phyloP scores from a whole-genome alignment of 2,888 invertebrate species.

The Lomographa bimaculata region DNA sequence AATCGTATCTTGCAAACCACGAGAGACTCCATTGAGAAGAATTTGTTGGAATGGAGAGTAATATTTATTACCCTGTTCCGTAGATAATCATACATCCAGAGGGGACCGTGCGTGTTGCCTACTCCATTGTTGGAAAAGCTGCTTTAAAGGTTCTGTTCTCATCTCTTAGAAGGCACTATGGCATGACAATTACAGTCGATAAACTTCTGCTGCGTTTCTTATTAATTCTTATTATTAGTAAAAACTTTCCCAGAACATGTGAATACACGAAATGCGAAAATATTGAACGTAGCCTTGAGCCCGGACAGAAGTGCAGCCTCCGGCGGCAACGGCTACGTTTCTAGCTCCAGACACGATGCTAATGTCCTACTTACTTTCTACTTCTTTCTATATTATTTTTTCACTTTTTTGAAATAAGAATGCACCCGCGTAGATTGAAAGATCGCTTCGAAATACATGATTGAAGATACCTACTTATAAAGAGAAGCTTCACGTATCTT shows the following conservation, averaged over 20 bases:
- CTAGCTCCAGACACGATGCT: conserved; percentile 79
- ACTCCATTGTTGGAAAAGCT: conserved; percentile 83
- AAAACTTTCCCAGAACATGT: conserved; percentile 75
- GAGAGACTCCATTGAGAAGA: conserved; percentile 31
- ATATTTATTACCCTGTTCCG: conserved; percentile 80
- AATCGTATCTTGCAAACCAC: conserved; percentile 13
- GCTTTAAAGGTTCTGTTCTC: conserved; percentile 81
- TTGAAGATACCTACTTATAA: conserved; percentile 53
- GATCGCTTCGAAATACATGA: conserved; percentile 72
- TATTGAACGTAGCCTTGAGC: conserved; percentile 66
- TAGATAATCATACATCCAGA: conserved; percentile 79
- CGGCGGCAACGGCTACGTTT: conserved; percentile 73
- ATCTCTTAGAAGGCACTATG: conserved; percentile 84
- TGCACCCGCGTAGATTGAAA: conserved; percentile 79
- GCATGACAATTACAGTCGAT: conserved; percentile 82
- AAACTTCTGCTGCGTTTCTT: conserved; percentile 82
- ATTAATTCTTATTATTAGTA: conserved; percentile 69
- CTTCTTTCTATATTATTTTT: conserved; percentile 74
- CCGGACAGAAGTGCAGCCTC: conserved; percentile 64
- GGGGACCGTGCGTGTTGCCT: conserved; percentile 81
- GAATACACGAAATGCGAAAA: conserved; percentile 77
- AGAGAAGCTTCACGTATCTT: conserved; percentile 71
- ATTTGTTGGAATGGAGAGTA: conserved; percentile 64
- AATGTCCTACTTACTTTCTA: conserved; percentile 74
- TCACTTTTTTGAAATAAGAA: conserved; percentile 74